Percentiles rank a stretch among this genome's conserved stretches.
phyloP scores from a whole-genome alignment of 2,113 vertebrate species.

The Martes martes region DNA sequence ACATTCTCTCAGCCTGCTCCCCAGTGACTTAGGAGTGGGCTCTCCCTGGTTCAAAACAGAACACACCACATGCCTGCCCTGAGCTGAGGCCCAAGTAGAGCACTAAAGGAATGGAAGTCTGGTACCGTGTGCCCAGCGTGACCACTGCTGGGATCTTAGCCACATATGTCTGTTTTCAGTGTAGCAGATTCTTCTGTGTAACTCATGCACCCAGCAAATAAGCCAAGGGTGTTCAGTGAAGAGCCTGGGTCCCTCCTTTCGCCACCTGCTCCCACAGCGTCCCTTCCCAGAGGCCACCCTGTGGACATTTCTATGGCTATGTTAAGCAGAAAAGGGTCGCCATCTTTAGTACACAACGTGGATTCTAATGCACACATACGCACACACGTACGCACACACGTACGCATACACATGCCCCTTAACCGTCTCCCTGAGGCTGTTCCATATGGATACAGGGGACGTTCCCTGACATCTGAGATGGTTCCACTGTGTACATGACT shows the following conservation, averaged over 20 bases:
- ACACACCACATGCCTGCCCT: too few species aligned
- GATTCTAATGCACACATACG: too few species aligned
- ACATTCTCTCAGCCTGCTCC: not conserved
- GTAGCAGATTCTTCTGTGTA: not conserved
- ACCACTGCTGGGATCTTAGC: not conserved
- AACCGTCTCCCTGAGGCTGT: not conserved
- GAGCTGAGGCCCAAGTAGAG: not conserved
- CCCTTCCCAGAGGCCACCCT: not conserved
- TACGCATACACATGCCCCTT: too few species aligned
- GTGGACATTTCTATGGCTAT: not conserved
- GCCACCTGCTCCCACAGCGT: not conserved
- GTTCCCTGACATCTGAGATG: too few species aligned
- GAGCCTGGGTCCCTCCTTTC: not conserved
- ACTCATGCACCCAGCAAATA: not conserved
- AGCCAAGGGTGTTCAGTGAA: not conserved
- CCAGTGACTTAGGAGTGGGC: not conserved
- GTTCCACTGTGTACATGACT: not conserved
- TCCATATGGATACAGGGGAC: rapidly evolving
- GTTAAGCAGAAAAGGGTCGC: not conserved
- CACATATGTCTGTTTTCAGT: not conserved
- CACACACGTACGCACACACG: not conserved
- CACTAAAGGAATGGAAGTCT: not conserved
- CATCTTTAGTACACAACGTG: not conserved
- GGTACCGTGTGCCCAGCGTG: rapidly evolving
- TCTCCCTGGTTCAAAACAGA: not conserved